Evolutionary conservation across 2,113 vertebrate species (phyloP), one percentile per base, ranked within the genome.

Genomic region (Engraulis encrasicolus): DNA sequence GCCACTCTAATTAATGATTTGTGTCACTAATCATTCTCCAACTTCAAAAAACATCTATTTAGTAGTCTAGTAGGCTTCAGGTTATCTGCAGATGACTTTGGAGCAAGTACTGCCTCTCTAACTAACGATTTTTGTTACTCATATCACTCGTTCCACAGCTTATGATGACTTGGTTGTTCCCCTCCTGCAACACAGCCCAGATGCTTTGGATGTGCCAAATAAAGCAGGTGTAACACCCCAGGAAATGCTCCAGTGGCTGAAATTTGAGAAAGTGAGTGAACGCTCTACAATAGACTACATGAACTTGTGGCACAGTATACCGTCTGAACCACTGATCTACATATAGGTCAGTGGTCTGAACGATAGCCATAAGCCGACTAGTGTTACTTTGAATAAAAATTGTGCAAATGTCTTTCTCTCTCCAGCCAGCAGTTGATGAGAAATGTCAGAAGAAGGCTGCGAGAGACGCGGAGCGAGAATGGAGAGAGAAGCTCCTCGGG

Each of bases 121-220:
- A 45, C 48, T 40, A 19, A 66, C 7, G 0, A 18, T 12, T 40
- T 38, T 48, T 1, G 37, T 11, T 80, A 2, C 23, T 34, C 78
- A 9, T 38, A 6, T 34, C 54, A 34, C 11, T 36, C 45, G n/a
- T 2, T 80, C n/a, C n/a, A 2, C 82, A 97, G 96, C 88, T 2
- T 97, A 94, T 66, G 90, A 93, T 1, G 95, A 96, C 82, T 90
- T 97, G 81, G 95, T 97, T 23, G 90, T 96, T 34, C 96, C 96
- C 0, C 89, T 97, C 15, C 88, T 81, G 61, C 92, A 89, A 7
- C 87, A 83, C 79, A 96, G 95, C 78, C 96, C 96, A 0, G 91
- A 92, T 2, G 96, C 96, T 23, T 90, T 96, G 93, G 90, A 86
- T 0, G 84, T 88, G 34, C 82, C 92, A 0, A 97, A 97, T 82